Base-by-base conservation (phyloP, 2,113 vertebrate genomes). In the Pygathrix nemaeus region DNA sequence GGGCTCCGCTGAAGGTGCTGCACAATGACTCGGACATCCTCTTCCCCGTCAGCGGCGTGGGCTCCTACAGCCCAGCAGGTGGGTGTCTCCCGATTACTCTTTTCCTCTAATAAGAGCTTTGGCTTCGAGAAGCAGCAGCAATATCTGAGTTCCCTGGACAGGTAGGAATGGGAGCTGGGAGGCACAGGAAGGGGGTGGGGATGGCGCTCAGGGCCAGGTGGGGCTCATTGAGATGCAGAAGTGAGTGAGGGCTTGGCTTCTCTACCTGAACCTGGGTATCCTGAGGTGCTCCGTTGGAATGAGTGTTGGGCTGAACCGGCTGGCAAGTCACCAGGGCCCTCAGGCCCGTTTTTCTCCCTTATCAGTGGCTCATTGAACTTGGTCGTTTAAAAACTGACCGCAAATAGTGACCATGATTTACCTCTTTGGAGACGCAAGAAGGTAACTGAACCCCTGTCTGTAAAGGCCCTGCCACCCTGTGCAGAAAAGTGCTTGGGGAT, bases 1-100 rank as follows among this genome's bases (percentile, higher is more conserved):
- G 99, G 99, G 99, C 99, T 87, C 99, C 99, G 0, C 98, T 99
- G 70, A 99, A 99, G 97, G 98, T 99, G 90, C 98, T 99, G 66
- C 98, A 99, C 0, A 99, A 99, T 48, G 98, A 99, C 96, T 97
- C 99, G 0, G 99, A 99, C 45, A 98, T 99, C 98, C 99, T 99
- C 0, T 99, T 99, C 91, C 99, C 99, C 5, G 96, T 99, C 95
- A 99, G 98, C 72, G 96, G 99, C 3, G 85, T 98, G 81, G 98
- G 98, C 84, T 98, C 99, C 48, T 99, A 99, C 73, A 96, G 98
- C 40, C 99, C 99, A 35, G 97, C 99, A 98, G 99, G 99, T 99
- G 98, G 64, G 97, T 94, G 85, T 83, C 59, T 68, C 73, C 66
- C n/a, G 38, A 5, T 25, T 32, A 17, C 27, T 70, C 20, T 35